phyloP scores from a whole-genome alignment of 2,797 vertebrate species.

The Kryptolebias ocellatus region DNA sequence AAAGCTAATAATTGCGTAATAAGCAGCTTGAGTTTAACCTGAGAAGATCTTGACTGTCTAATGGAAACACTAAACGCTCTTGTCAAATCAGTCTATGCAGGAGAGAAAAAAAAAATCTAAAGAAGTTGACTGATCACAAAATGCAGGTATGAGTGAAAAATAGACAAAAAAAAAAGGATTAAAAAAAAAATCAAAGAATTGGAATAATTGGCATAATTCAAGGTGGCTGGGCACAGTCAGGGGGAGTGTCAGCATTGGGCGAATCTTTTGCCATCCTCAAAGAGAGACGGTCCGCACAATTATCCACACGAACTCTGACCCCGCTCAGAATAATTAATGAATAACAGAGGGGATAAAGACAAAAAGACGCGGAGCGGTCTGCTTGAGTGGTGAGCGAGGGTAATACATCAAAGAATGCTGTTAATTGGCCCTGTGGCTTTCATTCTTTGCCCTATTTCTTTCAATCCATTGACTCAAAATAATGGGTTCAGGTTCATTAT shows the following conservation, averaged over 20 bases:
- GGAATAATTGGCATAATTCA: constrained; percentile 97
- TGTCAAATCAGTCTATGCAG: constrained; percentile 24
- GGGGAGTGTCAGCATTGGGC: constrained; percentile 91
- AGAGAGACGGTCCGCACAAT: constrained; percentile 95
- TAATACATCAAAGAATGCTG: constrained; percentile 99
- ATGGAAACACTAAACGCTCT: constrained; percentile 19
- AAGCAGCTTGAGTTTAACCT: constrained; percentile 18
- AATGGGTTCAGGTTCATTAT: constrained; percentile 99
- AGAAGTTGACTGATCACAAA: constrained; percentile 69
- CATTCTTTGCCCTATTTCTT: constrained; percentile 99
- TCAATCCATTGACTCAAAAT: constrained; percentile 99
- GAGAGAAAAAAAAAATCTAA: constrained; percentile 72
- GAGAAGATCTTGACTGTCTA: constrained; percentile 19
- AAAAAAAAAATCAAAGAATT: constrained; percentile 90
- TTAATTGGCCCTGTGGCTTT: constrained; percentile 99
- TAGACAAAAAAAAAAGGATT: constrained; percentile 65
- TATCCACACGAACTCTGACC: constrained; percentile 97
- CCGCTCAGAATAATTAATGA: constrained; percentile 99
- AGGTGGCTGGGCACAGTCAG: constrained; percentile 95
- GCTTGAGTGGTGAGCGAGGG: constrained; percentile 89
- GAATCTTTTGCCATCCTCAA: constrained; percentile 90
- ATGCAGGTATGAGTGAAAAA: constrained; percentile 55
- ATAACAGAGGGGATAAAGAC: constrained; percentile 99
- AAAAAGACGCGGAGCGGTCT: constrained; percentile 94
- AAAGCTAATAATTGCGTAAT: constrained; percentile 11